These are phyloP conservation scores for Sminthurides bifidus DNA, from an alignment of 1,140 invertebrate species.

Conservation along the genomic window DNA sequence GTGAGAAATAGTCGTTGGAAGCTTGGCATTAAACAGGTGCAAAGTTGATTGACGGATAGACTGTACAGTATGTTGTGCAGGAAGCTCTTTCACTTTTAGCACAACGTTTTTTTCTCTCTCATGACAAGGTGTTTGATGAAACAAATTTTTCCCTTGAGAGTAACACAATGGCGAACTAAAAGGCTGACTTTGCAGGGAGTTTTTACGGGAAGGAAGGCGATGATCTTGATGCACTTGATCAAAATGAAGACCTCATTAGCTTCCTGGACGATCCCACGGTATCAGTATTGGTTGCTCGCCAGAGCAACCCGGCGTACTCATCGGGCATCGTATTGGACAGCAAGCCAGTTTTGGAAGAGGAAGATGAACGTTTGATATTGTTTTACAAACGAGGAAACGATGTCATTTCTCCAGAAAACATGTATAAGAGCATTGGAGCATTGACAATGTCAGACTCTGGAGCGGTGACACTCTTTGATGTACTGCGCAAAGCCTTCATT, in stretches of 20 bases:
- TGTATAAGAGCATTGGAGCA: conserved; percentile 42
- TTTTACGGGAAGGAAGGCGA: conserved; percentile 25
- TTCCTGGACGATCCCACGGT: conserved; percentile 3
- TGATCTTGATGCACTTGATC: conserved; percentile 15
- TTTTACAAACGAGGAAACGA: conserved; percentile 46
- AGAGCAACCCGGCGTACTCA: too few relatives aligned
- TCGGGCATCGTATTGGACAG: conserved; percentile 23
- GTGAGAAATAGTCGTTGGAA: too few relatives aligned
- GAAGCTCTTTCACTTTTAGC: too few relatives aligned
- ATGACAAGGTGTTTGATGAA: too few relatives aligned
- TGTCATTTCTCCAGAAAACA: conserved; percentile 44
- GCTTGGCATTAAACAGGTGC: too few relatives aligned
- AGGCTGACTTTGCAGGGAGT: too few relatives aligned
- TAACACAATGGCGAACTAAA: too few relatives aligned
- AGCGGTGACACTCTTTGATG: conserved; percentile 43
- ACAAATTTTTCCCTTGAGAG: too few relatives aligned
- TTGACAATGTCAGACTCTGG: conserved; percentile 48
- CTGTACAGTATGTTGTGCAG: too few relatives aligned
- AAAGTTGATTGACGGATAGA: too few relatives aligned
- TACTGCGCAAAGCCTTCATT: conserved; percentile 42
- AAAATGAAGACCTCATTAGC: conserved; percentile 23
- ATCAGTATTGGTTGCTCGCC: neutral
- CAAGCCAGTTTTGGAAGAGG: conserved; percentile 30
- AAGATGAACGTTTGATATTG: conserved; percentile 39
- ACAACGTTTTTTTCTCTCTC: too few relatives aligned